Evolutionary conservation across 2,888 invertebrate genomes (phyloP), one percentile per base, ranked within the genome.

Genomic region (Tetanocera ferruginea): DNA sequence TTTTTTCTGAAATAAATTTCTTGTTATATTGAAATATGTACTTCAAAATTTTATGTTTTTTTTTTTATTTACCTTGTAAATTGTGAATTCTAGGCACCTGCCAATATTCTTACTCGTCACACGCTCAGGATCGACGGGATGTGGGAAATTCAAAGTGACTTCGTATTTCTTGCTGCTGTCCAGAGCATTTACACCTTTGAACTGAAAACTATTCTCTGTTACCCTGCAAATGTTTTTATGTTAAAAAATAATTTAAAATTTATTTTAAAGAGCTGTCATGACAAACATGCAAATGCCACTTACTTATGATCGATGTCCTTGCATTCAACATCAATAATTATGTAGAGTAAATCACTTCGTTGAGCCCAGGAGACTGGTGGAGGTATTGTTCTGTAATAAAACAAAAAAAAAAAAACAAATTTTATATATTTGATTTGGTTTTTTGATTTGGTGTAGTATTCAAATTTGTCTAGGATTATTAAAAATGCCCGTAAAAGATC

Each of bases 311-410:
- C 92, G 75, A 97, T 96, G 86, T 95, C 93, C 91, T 95, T 96
- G 87, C 95, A 95, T 92, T 97, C 98, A 86, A 98, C 92, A 90
- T 95, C 96, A 89, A 98, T 94, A 83, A 97, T 98, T 84, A 99
- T 92, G 88, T 94, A 96, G 81, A 98, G 90, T 85, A 95, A 91
- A 86, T 94, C 93, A 85, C 93, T 94, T 86, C 97, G 93, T 90
- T 98, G 98, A 77, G 98, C 98, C 98, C 98, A 98, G 90, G 95
- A 93, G 84, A 98, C 95, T 81, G 95, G 93, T 81, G 98, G 97
- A 86, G 95, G 95, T 85, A 88, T 84, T 77, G 86, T 80, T 77
- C 88, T 88, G 82, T 70, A 82, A 81, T 75, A 2, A 9, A 31
- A 73, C 76, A 23, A 72, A 62, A 57, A 55, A 8, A 71, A 23